Conservation (phyloP, 2,113 vertebrate genomes). For the Anser cygnoides region DNA sequence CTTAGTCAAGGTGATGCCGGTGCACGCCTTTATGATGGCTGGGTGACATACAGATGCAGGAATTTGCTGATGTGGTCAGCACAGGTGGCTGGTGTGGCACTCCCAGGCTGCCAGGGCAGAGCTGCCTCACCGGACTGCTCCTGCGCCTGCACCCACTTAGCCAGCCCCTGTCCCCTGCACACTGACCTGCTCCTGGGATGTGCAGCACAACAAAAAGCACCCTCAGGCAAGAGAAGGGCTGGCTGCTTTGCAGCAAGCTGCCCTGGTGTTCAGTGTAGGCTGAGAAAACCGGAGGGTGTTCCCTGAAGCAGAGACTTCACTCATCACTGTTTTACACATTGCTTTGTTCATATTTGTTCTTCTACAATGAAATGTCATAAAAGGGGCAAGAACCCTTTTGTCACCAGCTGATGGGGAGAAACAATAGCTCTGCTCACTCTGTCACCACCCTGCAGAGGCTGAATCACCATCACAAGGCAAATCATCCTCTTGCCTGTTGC, state of each 20-base stretch:
- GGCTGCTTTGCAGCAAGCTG: not conserved
- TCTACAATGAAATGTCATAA: not conserved
- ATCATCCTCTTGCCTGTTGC: not conserved
- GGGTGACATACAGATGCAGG: not conserved
- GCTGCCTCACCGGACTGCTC: fast-evolving
- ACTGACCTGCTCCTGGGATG: not conserved
- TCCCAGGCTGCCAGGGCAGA: not conserved
- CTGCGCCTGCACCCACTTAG: not conserved
- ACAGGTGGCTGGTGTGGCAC: not conserved
- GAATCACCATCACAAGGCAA: slow-evolving; percentile 54
- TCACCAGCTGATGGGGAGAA: not conserved
- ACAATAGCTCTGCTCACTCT: slow-evolving; percentile 25
- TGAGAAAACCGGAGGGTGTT: not conserved
- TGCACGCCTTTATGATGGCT: not conserved
- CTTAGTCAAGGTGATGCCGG: fast-evolving
- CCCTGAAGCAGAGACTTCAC: not conserved
- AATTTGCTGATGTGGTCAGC: not conserved
- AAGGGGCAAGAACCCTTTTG: not conserved
- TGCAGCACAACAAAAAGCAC: fast-evolving
- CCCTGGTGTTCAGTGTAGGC: not conserved
- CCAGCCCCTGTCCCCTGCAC: fast-evolving
- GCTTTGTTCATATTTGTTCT: not conserved
- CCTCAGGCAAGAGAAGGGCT: not conserved
- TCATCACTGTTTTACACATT: not conserved
- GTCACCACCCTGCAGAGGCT: slow-evolving; percentile 7